Conservation (phyloP, 2,888 invertebrate species). For the Polyommatus iphigenia region DNA sequence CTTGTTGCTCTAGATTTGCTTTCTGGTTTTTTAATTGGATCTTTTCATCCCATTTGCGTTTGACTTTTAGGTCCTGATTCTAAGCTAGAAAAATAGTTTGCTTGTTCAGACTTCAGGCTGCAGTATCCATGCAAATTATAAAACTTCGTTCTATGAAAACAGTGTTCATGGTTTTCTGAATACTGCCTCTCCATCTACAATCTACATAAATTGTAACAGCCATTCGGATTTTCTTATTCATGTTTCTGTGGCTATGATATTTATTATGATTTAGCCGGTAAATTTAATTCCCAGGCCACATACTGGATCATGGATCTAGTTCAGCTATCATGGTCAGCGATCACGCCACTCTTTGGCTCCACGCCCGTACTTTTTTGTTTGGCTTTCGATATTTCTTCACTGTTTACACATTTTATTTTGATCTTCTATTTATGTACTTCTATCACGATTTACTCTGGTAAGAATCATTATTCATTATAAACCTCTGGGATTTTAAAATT, state of each 20-base stretch:
- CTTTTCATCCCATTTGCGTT: background rate
- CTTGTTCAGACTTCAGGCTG: background rate
- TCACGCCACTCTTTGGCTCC: slow-evolving; percentile 66
- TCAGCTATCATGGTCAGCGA: slow-evolving; percentile 54
- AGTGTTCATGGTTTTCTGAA: too few species aligned
- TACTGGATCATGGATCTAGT: slow-evolving; percentile 30
- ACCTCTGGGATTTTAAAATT: background rate
- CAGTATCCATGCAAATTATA: too few species aligned
- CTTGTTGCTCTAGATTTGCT: background rate
- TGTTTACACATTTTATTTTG: slow-evolving; percentile 32
- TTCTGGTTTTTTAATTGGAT: too few species aligned
- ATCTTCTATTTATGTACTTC: background rate
- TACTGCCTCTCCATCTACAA: too few species aligned
- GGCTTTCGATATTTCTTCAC: slow-evolving; percentile 51
- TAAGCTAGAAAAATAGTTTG: background rate
- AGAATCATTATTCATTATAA: background rate
- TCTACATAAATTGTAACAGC: too few species aligned
- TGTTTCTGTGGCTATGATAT: background rate
- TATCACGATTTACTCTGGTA: slow-evolving; percentile 5
- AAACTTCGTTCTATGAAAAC: too few species aligned
- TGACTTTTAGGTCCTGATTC: background rate
- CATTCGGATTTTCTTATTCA: background rate
- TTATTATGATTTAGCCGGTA: background rate
- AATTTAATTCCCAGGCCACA: background rate
- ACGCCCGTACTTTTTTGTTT: slow-evolving; percentile 58